Conservation (phyloP, 2,113 vertebrate genomes). For the Brachyistius frenatus region DNA sequence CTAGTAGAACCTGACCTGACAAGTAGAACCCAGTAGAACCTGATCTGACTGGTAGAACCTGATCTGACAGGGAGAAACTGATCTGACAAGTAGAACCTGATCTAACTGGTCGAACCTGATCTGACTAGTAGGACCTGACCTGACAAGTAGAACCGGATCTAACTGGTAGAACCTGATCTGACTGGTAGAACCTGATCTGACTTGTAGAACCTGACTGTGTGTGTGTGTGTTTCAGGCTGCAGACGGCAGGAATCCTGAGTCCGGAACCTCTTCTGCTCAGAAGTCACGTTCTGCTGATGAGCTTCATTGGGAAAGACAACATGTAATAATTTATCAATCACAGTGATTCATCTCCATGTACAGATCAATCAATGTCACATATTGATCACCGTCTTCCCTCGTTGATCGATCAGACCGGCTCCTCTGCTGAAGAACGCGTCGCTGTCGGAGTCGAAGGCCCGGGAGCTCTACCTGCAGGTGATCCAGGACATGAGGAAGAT, state of each 20-base stretch:
- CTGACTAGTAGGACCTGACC: not conserved
- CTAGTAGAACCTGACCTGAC: not conserved
- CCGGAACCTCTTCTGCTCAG: slow-evolving; percentile 93
- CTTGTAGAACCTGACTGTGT: not conserved
- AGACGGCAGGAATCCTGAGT: slow-evolving; percentile 90
- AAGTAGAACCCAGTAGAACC: not conserved
- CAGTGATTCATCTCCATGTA: not conserved
- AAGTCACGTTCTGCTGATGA: slow-evolving; percentile 96
- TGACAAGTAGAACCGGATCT: not conserved
- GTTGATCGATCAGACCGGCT: slow-evolving; percentile 86
- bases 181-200: not conserved
- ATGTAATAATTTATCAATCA: slow-evolving; percentile 52
- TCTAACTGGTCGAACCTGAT: not conserved
- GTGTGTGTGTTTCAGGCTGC: slow-evolving; percentile 84
- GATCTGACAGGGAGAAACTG: not conserved
- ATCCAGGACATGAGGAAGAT: slow-evolving; percentile 95
- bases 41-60: not conserved
- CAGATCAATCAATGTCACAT: not conserved
- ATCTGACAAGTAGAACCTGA: not conserved
- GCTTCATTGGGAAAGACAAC: slow-evolving; percentile 94
- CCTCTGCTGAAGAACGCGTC: slow-evolving; percentile 93
- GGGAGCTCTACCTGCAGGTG: slow-evolving; percentile 93
- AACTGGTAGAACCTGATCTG: not conserved
- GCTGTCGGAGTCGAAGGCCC: slow-evolving; percentile 91
- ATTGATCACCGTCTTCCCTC: not conserved